phyloP scores from a whole-genome alignment of 2,888 invertebrate genomes.

The Clostera curtula region DNA sequence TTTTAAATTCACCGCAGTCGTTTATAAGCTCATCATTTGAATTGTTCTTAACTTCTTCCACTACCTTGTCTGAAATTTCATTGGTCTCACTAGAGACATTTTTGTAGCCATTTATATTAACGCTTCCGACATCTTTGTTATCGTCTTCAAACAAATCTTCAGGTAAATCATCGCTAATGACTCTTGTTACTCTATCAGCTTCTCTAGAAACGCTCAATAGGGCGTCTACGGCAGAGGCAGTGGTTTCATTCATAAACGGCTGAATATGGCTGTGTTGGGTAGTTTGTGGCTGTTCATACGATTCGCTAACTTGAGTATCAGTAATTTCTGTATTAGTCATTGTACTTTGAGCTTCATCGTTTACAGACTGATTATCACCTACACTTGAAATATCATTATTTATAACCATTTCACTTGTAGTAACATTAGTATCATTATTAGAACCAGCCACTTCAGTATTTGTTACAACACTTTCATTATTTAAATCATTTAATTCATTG shows the following conservation, averaged over 20 bases:
- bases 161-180: constrained; percentile 56
- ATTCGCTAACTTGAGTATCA: constrained; percentile 19
- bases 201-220: constrained; percentile 62
- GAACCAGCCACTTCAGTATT: too few species aligned
- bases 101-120: constrained; percentile 32
- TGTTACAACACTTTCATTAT: too few species aligned
- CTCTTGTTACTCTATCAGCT: constrained; percentile 55
- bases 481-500: too few species aligned
- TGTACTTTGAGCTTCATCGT: constrained; percentile 2
- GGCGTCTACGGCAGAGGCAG: constrained; percentile 65
- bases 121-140: constrained; percentile 35
- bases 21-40: constrained; percentile 8
- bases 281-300: constrained; percentile 22
- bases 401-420: too few species aligned
- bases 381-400: too few species aligned
- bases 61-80: constrained; percentile 11
- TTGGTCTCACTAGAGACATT: constrained; percentile 14
- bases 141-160: constrained; percentile 69
- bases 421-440: too few species aligned
- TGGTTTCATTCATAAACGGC: constrained; percentile 54
- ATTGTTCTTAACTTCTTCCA: constrained; percentile 11
- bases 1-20: constrained; percentile 10
- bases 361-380: constrained; percentile 4
- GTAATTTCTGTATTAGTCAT: constrained; percentile 13
- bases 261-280: too few species aligned